These are phyloP conservation scores for Trichonephila inaurata DNA, from an alignment of 1,140 invertebrate genomes.

Conservation along the genomic window DNA sequence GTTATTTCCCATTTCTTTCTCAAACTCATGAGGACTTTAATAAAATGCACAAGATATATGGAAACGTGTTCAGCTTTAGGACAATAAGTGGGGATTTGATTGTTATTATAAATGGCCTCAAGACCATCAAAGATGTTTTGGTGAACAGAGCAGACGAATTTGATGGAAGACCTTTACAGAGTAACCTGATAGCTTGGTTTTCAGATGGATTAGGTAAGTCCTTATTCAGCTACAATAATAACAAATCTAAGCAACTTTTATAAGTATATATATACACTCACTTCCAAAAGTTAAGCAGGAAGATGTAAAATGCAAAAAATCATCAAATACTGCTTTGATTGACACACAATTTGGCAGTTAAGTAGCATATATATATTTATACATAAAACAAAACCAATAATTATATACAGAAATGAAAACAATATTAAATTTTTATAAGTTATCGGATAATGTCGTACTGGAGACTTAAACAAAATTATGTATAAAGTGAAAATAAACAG, in stretches of 20 bases:
- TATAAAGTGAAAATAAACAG: too few species aligned
- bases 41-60: neutral
- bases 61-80: conserved; percentile 43
- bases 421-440: too few species aligned
- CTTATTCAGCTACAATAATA: neutral
- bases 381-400: too few species aligned
- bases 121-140: conserved; percentile 33
- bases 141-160: conserved; percentile 41
- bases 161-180: neutral
- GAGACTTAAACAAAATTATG: too few species aligned
- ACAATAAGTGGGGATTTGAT: conserved; percentile 1
- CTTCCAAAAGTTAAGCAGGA: too few species aligned
- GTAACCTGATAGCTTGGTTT: conserved; percentile 12
- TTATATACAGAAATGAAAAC: too few species aligned
- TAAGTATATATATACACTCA: too few species aligned
- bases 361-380: too few species aligned
- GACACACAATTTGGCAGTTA: too few species aligned
- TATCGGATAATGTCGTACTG: too few species aligned
- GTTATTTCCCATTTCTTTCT: conserved; percentile 12
- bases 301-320: too few species aligned
- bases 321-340: too few species aligned
- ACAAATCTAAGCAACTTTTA: neutral
- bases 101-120: neutral
- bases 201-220: conserved; percentile 41
- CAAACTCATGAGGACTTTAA: neutral